A percentile compares a stretch with the other conserved stretches of the same genome.
These are phyloP conservation scores for Tetramorium bicarinatum DNA, from an alignment of 2,888 invertebrate species.

Conservation along the genomic window DNA sequence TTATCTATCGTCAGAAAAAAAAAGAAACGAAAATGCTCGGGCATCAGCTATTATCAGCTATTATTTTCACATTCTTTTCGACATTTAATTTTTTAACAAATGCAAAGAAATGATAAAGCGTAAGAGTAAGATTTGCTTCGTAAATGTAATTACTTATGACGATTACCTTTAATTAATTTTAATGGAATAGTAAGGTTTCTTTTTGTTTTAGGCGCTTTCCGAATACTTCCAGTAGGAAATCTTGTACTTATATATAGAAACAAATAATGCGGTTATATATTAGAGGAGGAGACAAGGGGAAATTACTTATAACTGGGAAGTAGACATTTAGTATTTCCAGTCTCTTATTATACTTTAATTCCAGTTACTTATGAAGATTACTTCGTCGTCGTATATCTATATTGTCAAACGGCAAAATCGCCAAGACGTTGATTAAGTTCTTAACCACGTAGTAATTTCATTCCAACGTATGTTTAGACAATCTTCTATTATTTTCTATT, in stretches of 20 bases:
- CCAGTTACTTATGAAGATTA: slow-evolving; percentile 56
- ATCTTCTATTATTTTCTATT: slow-evolving; percentile 56
- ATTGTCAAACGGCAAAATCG: slow-evolving; percentile 35
- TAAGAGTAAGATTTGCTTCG: not conserved
- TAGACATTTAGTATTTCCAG: slow-evolving; percentile 45
- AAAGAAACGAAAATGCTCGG: not conserved
- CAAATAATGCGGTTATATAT: slow-evolving; percentile 22
- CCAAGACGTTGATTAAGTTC: slow-evolving; percentile 54
- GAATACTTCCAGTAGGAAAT: not conserved
- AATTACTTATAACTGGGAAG: slow-evolving; percentile 51
- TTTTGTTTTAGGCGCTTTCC: not conserved
- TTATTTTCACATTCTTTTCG: not conserved
- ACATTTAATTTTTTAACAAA: not conserved
- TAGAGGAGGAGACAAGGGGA: slow-evolving; percentile 36
- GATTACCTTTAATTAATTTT: slow-evolving; percentile 13
- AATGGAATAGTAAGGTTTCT: not conserved
- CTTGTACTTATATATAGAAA: slow-evolving; percentile 27
- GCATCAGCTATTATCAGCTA: not conserved
- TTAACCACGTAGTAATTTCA: slow-evolving; percentile 53
- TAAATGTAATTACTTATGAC: not conserved
- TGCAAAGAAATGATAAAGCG: not conserved
- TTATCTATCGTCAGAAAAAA: not conserved
- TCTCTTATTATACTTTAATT: slow-evolving; percentile 51
- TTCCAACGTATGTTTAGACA: slow-evolving; percentile 33
- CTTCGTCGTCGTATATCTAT: slow-evolving; percentile 38